phyloP scores from a whole-genome alignment of 2,113 vertebrate species.

The Bubo blakistoni region DNA sequence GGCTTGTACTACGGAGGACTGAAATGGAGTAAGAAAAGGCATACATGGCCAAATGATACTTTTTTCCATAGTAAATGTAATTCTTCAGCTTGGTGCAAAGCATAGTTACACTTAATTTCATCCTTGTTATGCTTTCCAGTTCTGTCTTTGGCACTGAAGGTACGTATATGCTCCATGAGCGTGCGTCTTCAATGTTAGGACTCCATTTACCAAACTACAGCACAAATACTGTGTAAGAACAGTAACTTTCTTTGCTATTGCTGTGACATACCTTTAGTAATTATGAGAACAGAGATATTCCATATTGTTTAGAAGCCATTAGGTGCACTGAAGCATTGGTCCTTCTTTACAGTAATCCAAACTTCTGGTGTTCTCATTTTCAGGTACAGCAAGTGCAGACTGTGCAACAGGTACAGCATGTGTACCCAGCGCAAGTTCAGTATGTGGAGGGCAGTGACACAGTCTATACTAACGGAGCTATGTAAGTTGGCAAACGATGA shows the following conservation, averaged over 20 bases:
- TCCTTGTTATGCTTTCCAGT: background rate
- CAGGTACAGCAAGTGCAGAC: constrained; percentile 83
- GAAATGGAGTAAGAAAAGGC: background rate
- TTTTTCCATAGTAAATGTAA: background rate
- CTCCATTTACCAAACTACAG: background rate
- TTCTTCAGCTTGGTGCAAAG: background rate
- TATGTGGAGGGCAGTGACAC: constrained; percentile 84
- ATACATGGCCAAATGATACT: background rate
- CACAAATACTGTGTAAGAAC: background rate
- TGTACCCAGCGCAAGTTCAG: constrained; percentile 84
- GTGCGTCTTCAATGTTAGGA: background rate
- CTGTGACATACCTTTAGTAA: background rate
- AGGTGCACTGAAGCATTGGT: background rate
- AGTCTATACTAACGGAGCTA: constrained; percentile 85
- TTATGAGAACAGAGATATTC: background rate
- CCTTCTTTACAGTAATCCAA: background rate
- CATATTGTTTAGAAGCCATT: background rate
- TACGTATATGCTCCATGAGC: background rate
- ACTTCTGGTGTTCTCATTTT: constrained; percentile 44
- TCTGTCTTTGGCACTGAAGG: background rate
- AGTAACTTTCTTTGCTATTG: background rate
- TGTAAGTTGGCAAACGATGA: constrained; percentile 71
- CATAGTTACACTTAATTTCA: background rate
- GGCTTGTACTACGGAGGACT: background rate
- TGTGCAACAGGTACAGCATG: constrained; percentile 82